Base-by-base conservation (phyloP, 2,797 vertebrate species). In the Acipenser oxyrinchus region DNA sequence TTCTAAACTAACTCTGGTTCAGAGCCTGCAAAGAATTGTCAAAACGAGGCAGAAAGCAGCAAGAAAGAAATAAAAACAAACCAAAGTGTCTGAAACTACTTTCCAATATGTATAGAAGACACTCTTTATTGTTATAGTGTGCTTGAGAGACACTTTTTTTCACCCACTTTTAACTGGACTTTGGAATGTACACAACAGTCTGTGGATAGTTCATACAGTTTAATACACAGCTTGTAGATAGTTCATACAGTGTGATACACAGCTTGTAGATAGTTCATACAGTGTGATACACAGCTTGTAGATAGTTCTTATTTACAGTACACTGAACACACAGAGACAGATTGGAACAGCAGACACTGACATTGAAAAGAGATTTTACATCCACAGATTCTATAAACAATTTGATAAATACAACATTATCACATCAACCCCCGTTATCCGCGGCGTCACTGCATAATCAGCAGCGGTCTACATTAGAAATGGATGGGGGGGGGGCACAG, bases 51-150 rank as follows among this genome's bases (percentile, higher is more conserved):
- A 65, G 52, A 65, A 65, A 13, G 12, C 51, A 52, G 6, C 64
- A 53, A 66, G 37, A 37, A 51, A 37, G 48, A 57, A 12, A 53
- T 48, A 66, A 48, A 62, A 67, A 50, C n/a, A 8, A 10, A 49
- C n/a, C 7, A 63, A 68, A 64, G 23, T 49, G 55, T 37, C 6
- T 2, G 12, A 48, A 67, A 13, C 10, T 6, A 52, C 49, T 37
- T 60, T 61, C 12, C 51, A 12, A 65, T 82, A 74, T 86, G 78
- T 90, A 83, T 88, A 87, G 81, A 89, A 89, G 83, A 85, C 79
- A 83, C 68, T 84, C 67, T 94, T 95, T 94, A 91, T 90, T 94
- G 82, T 82, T 81, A 84, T 81, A 81, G 79, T 90, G 83, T 91
- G 89, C 86, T 84, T 80, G 68, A 84, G 87, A 84, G 77, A 88